Conservation (phyloP, 2,113 vertebrate genomes). For the Labeo rohita region DNA sequence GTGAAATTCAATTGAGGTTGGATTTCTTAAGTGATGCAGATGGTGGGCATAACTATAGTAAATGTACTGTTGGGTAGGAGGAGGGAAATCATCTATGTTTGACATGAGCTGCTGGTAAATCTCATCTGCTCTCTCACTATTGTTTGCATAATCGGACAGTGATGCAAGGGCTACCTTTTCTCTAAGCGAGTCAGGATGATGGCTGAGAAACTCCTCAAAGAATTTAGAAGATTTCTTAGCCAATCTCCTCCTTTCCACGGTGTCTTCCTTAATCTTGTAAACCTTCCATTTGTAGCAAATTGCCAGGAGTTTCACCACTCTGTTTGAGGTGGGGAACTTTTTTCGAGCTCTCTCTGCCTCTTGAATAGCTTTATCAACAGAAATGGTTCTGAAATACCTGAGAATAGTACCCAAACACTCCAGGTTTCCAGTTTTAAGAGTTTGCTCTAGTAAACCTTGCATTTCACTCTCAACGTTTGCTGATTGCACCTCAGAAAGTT, state of each 20-base stretch:
- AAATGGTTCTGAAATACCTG: not conserved
- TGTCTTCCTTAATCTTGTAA: not conserved
- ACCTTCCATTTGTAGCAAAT: constrained; percentile 17
- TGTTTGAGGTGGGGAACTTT: not conserved
- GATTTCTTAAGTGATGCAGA: too few species aligned
- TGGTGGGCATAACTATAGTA: not conserved
- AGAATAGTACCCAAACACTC: not conserved
- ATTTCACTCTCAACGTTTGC: not conserved
- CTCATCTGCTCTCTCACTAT: not conserved
- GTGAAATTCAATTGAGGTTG: not conserved
- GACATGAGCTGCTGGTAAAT: constrained; percentile 18
- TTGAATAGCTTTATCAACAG: not conserved
- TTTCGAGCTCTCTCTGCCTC: not conserved
- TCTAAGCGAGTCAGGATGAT: not conserved
- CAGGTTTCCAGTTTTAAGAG: not conserved
- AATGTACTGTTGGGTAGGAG: not conserved
- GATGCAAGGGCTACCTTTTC: not conserved
- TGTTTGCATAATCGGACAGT: not conserved
- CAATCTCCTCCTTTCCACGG: not conserved
- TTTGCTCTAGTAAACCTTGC: not conserved
- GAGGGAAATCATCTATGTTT: not conserved
- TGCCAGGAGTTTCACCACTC: not conserved
- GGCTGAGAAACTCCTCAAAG: not conserved
- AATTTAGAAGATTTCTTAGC: not conserved
- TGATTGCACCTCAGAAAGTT: not conserved